These are phyloP conservation scores for Calypte anna DNA, from an alignment of 2,113 vertebrate genomes.

Conservation along the genomic window DNA sequence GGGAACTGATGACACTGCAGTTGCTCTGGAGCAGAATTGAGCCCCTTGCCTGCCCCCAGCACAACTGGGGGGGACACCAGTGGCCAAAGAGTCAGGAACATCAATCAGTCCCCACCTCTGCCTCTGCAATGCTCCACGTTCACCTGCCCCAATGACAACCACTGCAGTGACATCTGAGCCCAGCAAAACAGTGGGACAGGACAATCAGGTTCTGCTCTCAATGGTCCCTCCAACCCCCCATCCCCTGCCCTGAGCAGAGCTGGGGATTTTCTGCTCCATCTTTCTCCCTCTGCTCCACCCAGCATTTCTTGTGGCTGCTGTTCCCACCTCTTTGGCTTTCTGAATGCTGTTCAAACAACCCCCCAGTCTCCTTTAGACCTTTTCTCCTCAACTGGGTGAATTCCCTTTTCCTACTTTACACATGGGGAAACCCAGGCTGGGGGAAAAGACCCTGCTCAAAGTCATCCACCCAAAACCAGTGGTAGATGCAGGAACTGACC, in stretches of 20 bases:
- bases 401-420: neutral
- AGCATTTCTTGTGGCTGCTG: fast-evolving
- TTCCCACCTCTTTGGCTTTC: neutral
- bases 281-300: neutral
- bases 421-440: neutral
- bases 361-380: fast-evolving
- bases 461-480: fast-evolving
- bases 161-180: fast-evolving
- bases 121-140: fast-evolving
- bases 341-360: neutral
- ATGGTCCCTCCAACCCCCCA: neutral
- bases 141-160: neutral
- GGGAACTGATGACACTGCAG: neutral
- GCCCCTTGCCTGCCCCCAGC: fast-evolving
- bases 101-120: neutral
- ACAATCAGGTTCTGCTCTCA: neutral
- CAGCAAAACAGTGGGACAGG: neutral
- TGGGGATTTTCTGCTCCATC: neutral
- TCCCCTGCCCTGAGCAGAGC: neutral
- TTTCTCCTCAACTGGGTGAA: neutral
- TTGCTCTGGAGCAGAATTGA: neutral
- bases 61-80: neutral
- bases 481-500: neutral
- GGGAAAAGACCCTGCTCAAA: neutral
- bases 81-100: fast-evolving